These are phyloP conservation scores for Polydrusus pterygomalis DNA, from an alignment of 2,888 invertebrate genomes.

Conservation along the genomic window DNA sequence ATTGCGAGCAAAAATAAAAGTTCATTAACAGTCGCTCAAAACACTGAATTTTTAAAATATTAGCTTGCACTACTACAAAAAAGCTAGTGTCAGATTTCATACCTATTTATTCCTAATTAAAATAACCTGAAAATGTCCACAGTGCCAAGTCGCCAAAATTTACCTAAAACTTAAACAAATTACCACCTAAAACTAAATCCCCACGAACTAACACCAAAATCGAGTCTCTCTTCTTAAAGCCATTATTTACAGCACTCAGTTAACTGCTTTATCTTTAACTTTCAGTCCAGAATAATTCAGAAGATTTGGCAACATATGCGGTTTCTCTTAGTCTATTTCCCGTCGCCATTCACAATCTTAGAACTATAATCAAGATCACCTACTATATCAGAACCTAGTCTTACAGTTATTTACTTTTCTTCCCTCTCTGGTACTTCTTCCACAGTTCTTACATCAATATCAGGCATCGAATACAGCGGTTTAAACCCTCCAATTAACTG, in stretches of 20 bases:
- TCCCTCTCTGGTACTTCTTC: conserved; percentile 58
- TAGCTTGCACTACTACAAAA: background rate
- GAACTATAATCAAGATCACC: no score
- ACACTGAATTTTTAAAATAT: background rate
- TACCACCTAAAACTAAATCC: conserved; percentile 12
- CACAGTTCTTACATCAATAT: conserved; percentile 58
- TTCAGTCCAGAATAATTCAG: conserved; percentile 20
- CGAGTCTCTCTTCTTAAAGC: background rate
- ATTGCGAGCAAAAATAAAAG: conserved; percentile 13
- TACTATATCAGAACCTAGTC: background rate
- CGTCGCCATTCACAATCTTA: no score
- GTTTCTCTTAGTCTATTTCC: background rate
- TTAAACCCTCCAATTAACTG: conserved; percentile 81
- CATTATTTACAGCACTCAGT: conserved; percentile 22
- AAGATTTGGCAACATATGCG: background rate
- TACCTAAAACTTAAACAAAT: conserved; percentile 2
- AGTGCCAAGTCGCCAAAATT: background rate
- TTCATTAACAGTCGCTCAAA: conserved; percentile 4
- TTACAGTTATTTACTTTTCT: conserved; percentile 27
- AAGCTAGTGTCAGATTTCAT: background rate
- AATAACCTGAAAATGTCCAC: conserved; percentile 3
- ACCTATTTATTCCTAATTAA: background rate
- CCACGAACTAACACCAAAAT: conserved; percentile 32
- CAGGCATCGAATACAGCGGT: conserved; percentile 76
- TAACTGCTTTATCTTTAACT: conserved; percentile 34